Conservation (phyloP, 2,888 invertebrate genomes). For the Cheilosia variabilis region DNA sequence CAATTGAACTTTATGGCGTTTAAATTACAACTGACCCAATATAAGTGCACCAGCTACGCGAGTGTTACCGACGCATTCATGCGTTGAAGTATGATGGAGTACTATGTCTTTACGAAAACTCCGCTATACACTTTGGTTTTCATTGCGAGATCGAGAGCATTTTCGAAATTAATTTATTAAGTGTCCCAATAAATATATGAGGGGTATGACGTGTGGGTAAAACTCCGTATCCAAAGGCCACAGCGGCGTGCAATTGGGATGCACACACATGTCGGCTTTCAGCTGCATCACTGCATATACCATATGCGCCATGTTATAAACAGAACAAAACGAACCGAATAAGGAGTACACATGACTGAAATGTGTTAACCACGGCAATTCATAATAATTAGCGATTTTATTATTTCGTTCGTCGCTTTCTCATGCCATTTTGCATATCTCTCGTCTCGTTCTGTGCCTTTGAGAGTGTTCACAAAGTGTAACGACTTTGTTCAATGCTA, state of each 20-base stretch:
- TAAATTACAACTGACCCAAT: slow-evolving; percentile 74
- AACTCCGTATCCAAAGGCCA: background rate
- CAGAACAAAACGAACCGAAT: slow-evolving; percentile 10
- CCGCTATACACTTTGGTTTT: slow-evolving; percentile 11
- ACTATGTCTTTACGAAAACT: slow-evolving; percentile 12
- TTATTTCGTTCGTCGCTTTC: slow-evolving; percentile 46
- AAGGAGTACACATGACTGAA: slow-evolving; percentile 53
- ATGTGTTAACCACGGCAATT: slow-evolving; percentile 75
- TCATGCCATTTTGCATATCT: slow-evolving; percentile 61
- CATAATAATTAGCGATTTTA: slow-evolving; percentile 74
- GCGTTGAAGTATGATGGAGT: slow-evolving; percentile 50
- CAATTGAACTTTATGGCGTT: slow-evolving; percentile 75
- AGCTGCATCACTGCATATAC: background rate
- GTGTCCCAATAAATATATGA: slow-evolving; percentile 47
- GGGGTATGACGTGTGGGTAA: background rate
- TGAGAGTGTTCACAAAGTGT: slow-evolving; percentile 65
- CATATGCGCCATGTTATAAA: no score
- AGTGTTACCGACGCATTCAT: slow-evolving; percentile 48
- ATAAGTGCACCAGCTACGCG: slow-evolving; percentile 48
- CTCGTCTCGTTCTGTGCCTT: background rate
- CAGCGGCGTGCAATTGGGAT: slow-evolving; percentile 17
- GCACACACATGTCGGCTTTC: slow-evolving; percentile 36
- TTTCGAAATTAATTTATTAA: slow-evolving; percentile 69
- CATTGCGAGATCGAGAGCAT: slow-evolving; percentile 45
- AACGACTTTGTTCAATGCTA: slow-evolving; percentile 73